Base-by-base conservation (phyloP, 2,888 invertebrate genomes). In the Eupithecia pulchellata region DNA sequence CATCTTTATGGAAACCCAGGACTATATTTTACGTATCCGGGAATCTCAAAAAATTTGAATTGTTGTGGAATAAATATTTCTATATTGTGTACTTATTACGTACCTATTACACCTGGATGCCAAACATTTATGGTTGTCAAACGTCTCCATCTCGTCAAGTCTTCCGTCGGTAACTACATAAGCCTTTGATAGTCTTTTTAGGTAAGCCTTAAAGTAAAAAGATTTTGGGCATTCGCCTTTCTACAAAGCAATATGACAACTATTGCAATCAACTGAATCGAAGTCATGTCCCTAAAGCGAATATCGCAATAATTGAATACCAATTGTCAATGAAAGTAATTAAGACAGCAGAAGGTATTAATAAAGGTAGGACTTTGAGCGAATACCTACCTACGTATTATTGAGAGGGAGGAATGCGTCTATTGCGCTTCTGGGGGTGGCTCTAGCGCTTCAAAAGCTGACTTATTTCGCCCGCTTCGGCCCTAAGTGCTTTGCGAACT, bases 241-340 rank as follows among this genome's bases (percentile, higher is more conserved):
- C 42, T 42, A 42, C 42, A 52, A 13, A 52, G 13, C 27, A 55
- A 2, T 55, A 55, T 14, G 42, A 55, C 14, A 27, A 57, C 55
- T 17, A 57, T 17, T 57, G 29, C 57, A 27, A 29, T 29, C 29
- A 29, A 57, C 29, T 57, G 52, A 25, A 52, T 52, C 27, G 55
- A 27, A 29, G 27, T 20, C 11, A 39, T 6, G 11, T 52, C 11
- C 52, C 52, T 52, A 52, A 25, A 11, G 52, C 20, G 52, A 52
- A 47, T 47, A 47, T 47, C 81, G 85, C 82, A 87, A 87, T 87
- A 87, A 86, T 81, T 86, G 74, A 80, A 88, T 87, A 84, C 84
- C 87, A 81, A 20, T 47, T 47, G 47, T 47, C 47, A 47, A 30
- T 29, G 17, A 57, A 57, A 57, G 57, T 29, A 58, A 58, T 58